A percentile compares a stretch with the other conserved stretches of the same genome.
Evolutionary conservation across 2,113 vertebrate species (phyloP).

Genomic region (Petaurus breviceps): DNA sequence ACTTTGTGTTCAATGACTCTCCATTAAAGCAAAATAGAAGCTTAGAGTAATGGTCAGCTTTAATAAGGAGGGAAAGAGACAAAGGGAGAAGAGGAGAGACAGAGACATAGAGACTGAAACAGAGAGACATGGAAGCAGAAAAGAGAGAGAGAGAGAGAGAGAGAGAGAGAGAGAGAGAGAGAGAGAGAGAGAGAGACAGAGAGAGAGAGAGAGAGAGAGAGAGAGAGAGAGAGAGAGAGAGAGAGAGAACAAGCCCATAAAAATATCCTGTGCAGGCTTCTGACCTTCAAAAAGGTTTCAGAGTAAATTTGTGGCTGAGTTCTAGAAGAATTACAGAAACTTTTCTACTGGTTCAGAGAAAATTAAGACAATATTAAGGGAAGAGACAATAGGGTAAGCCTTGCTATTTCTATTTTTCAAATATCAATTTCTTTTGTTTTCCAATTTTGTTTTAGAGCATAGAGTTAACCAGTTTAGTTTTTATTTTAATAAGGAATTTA

Average conservation of each 20-base stretch:
- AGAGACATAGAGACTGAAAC: background rate
- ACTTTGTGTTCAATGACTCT: background rate
- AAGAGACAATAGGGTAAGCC: background rate
- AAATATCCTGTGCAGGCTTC: background rate
- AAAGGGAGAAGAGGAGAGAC: background rate
- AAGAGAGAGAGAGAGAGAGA: background rate
- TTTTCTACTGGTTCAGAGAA: conserved; percentile 1
- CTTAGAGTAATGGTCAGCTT: background rate
- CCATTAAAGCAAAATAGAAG: background rate
- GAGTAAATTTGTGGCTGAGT: conserved; percentile 14
- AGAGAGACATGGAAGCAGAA: background rate
- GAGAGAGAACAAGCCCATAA: background rate
- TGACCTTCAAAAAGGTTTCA: background rate
- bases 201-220: background rate
- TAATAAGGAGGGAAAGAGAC: background rate
- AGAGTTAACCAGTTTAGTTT: background rate
- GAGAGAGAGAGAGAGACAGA: too few species aligned
- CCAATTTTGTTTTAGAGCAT: background rate
- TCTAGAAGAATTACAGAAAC: background rate
- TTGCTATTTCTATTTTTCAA: conserved; percentile 33
- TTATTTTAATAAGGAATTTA: background rate
- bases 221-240: background rate
- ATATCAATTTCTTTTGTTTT: background rate
- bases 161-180: too few species aligned
- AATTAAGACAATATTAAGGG: background rate